phyloP scores from a whole-genome alignment of 1,140 invertebrate species.

The Heliconius congener region DNA sequence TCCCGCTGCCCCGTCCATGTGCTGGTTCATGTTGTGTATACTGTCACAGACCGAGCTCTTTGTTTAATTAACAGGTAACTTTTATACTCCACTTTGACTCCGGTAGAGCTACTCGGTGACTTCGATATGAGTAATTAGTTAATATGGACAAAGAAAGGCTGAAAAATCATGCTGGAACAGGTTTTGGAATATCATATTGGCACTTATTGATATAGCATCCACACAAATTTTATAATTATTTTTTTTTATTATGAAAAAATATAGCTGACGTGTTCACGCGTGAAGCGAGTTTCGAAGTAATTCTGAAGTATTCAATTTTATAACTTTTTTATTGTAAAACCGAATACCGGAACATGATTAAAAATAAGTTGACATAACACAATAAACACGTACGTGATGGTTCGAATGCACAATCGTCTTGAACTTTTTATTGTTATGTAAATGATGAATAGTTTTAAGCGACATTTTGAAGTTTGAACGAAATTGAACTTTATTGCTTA shows the following conservation, averaged over 20 bases:
- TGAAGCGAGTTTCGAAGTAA: background rate
- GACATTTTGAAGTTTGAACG: background rate
- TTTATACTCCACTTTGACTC: conserved; percentile 30
- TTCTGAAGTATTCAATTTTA: background rate
- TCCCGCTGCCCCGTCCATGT: conserved; percentile 56
- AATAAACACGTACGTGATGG: conserved; percentile 23
- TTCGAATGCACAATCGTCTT: conserved; percentile 20
- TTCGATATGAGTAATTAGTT: conserved; percentile 19
- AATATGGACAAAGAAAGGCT: conserved; percentile 52
- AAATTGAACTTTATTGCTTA: conserved; percentile 16
- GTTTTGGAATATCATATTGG: conserved; percentile 73
- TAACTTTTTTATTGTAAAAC: background rate
- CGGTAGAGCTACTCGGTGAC: background rate
- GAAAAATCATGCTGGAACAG: conserved; percentile 63
- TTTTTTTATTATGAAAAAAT: conserved; percentile 48
- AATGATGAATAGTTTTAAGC: conserved; percentile 29
- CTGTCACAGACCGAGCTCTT: conserved; percentile 69
- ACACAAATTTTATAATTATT: conserved; percentile 56
- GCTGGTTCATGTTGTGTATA: conserved; percentile 63
- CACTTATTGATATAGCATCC: conserved; percentile 72
- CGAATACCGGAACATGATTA: conserved; percentile 10
- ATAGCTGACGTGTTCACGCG: conserved; percentile 23
- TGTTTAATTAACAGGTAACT: conserved; percentile 76
- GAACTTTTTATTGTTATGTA: conserved; percentile 28
- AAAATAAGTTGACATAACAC: conserved; percentile 19